phyloP scores from a whole-genome alignment of 1,140 invertebrate genomes.

The Drosophila auraria region DNA sequence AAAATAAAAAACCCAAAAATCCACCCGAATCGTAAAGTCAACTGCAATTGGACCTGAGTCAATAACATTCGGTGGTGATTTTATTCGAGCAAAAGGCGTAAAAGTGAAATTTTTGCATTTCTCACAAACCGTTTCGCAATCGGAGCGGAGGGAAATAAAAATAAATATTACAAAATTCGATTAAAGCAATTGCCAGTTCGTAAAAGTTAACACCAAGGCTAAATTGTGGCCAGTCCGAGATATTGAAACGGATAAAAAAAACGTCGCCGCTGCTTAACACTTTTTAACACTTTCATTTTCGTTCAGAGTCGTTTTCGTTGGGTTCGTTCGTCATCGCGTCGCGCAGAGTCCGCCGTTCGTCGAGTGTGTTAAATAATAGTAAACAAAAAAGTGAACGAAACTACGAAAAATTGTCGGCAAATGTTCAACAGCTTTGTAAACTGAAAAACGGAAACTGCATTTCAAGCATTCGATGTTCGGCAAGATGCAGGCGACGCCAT shows the following conservation, averaged over 20 bases:
- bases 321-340: slow-evolving; percentile 40
- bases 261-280: slow-evolving; percentile 42
- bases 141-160: slow-evolving; percentile 23
- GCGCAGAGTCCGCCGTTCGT: slow-evolving; percentile 52
- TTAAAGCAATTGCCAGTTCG: slow-evolving; percentile 55
- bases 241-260: slow-evolving; percentile 32
- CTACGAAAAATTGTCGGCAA: slow-evolving; percentile 44
- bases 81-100: slow-evolving; percentile 23
- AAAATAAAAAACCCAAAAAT: slow-evolving; percentile 23
- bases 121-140: slow-evolving; percentile 30
- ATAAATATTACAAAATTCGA: slow-evolving; percentile 71
- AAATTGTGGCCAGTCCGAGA: slow-evolving; percentile 28
- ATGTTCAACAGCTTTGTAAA: slow-evolving; percentile 36
- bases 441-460: slow-evolving; percentile 48
- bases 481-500: slow-evolving; percentile 68
- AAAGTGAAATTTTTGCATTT: slow-evolving; percentile 51
- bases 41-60: slow-evolving; percentile 34
- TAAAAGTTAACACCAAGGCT: slow-evolving; percentile 42
- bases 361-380: slow-evolving; percentile 77
- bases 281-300: slow-evolving; percentile 80
- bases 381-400: slow-evolving; percentile 66
- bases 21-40: slow-evolving; percentile 10
- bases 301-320: slow-evolving; percentile 40
- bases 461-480: slow-evolving; percentile 29
- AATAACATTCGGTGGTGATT: slow-evolving; percentile 16